Base-by-base conservation (phyloP, 1,140 invertebrate genomes). In the Drosophila nannoptera region DNA sequence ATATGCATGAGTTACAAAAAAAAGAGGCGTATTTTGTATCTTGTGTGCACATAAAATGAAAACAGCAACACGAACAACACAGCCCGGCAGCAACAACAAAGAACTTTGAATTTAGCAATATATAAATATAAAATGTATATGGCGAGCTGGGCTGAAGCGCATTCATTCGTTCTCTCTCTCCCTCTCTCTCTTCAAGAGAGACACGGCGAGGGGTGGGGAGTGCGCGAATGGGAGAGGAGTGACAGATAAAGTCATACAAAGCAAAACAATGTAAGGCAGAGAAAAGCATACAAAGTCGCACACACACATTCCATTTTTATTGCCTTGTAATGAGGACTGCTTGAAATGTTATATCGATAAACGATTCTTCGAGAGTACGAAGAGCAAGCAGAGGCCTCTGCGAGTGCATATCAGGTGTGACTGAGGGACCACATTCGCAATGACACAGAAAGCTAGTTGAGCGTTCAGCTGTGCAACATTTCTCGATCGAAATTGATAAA, bases 1-100 rank as follows among this genome's bases (percentile, higher is more conserved):
- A 75, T 75, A 75, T 75, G 73, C 73, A 75, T 75, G 73, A 75
- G 73, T 72, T 75, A 75, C 64, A 68, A 63, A 72, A 75, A 22
- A 75, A 75, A 64, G 69, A 72, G 73, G 73, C 73, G 73, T 75
- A 72, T 64, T 75, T 72, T 72, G 69, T 75, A 56, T 69, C 55
- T 63, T 70, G 53, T 65, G 61, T 60, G 59, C 68, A 50, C 61
- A 73, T 69, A 55, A 65, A 56, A 66, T 56, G 61, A 66, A 65
- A 64, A 35, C 49, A 70, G 14, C 35, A 70, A 52, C 40, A 65
- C 38, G 43, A 60, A 48, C 46, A 68, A 31, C 45, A 36, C 22
- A 22, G 22, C 22, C 31, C 50, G 56, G 22, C 12, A 45, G 32
- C 48, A 60, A 32, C 33, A 66, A 14, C 14, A 58, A 36, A 9